Evolutionary conservation across 2,113 vertebrate genomes (phyloP).

Genomic region (Terrapene triunguis): DNA sequence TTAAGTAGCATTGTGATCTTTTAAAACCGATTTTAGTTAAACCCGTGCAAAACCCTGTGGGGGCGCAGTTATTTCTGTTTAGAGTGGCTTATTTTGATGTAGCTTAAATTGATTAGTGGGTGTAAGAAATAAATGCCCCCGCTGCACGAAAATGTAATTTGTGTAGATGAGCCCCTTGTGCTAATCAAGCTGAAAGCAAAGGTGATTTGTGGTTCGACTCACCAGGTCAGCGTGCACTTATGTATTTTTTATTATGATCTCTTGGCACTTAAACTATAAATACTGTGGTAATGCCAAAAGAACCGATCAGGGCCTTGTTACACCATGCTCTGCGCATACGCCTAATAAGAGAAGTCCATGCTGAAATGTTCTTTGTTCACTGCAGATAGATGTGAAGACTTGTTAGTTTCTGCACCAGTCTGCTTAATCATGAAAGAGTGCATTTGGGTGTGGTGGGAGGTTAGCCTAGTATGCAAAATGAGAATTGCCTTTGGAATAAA

Average conservation of each 20-base stretch:
- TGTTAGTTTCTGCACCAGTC: background rate
- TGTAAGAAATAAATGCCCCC: background rate
- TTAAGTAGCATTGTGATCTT: background rate
- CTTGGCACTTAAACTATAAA: background rate
- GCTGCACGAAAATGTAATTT: background rate
- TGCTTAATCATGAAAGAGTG: background rate
- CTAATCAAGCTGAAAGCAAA: background rate
- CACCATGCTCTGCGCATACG: background rate
- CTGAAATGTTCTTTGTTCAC: conserved; percentile 47
- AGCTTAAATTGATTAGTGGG: background rate
- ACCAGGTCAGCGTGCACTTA: background rate
- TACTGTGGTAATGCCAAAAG: background rate
- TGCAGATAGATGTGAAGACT: conserved; percentile 28
- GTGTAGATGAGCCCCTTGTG: background rate
- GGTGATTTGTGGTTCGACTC: background rate
- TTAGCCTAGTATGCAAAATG: background rate
- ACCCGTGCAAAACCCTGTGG: background rate
- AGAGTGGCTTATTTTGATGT: background rate
- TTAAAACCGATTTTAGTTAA: background rate
- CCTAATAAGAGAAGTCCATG: background rate
- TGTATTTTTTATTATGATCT: background rate
- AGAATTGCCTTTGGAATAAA: background rate
- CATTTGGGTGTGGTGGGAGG: conserved; percentile 51
- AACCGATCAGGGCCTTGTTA: background rate
- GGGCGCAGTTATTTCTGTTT: too few relatives aligned